phyloP scores from a whole-genome alignment of 2,797 vertebrate genomes.

The Scleropages formosus region DNA sequence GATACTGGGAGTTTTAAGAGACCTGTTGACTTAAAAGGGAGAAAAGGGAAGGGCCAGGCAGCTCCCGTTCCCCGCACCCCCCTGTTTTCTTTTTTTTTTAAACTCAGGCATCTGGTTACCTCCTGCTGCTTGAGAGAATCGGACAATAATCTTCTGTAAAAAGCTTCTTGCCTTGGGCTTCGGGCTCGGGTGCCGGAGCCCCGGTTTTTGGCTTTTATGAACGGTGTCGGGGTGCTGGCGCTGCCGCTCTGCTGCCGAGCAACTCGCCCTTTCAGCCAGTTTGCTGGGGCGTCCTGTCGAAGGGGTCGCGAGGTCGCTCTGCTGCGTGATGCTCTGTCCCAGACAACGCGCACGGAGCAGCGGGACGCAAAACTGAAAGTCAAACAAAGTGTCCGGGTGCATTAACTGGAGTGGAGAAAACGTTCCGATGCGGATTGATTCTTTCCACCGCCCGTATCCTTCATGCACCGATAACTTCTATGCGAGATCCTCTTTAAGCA shows the following conservation, averaged over 20 bases:
- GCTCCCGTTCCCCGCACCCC: neutral
- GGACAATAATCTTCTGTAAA: slow-evolving; percentile 29
- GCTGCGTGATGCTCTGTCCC: neutral
- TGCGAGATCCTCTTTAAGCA: too few relatives aligned
- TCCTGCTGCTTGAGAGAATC: slow-evolving; percentile 33
- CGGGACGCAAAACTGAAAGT: neutral
- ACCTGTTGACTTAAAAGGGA: slow-evolving; percentile 29
- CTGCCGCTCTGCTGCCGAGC: neutral
- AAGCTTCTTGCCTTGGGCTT: neutral
- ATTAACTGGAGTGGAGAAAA: neutral
- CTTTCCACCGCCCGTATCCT: too few relatives aligned
- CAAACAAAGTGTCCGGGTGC: neutral
- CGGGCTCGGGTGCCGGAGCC: neutral
- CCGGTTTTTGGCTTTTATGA: neutral
- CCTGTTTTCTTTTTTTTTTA: slow-evolving; percentile 3
- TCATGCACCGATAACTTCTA: too few relatives aligned
- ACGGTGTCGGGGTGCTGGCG: neutral
- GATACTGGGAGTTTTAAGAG: slow-evolving; percentile 23
- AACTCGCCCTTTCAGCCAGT: neutral
- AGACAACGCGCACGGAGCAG: neutral
- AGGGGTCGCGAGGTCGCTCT: neutral
- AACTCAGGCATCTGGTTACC: slow-evolving; percentile 17
- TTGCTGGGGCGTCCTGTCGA: neutral
- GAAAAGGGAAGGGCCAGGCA: slow-evolving; percentile 17
- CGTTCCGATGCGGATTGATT: neutral